A percentile compares a stretch with the other conserved stretches of the same genome.
Evolutionary conservation across 2,888 invertebrate genomes (phyloP).

Genomic region (Zeuzera pyrina): DNA sequence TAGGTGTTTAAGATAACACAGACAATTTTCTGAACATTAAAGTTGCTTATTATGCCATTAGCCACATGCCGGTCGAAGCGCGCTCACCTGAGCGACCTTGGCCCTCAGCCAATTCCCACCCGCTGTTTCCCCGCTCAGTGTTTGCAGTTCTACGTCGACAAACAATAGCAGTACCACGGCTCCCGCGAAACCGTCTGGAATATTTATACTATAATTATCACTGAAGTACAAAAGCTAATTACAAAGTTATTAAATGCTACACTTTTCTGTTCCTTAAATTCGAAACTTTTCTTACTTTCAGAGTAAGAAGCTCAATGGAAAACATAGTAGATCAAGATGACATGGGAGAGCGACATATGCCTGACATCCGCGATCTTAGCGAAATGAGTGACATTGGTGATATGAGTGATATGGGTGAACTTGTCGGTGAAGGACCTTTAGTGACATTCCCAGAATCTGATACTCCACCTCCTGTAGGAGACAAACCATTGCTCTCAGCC

Average conservation of each 20-base stretch:
- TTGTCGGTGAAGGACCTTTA: conserved; percentile 75
- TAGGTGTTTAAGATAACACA: conserved; percentile 20
- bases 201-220: background rate
- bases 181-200: conserved; percentile 15
- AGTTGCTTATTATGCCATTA: conserved; percentile 11
- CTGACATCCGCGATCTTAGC: conserved; percentile 62
- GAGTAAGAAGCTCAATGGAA: conserved; percentile 83
- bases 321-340: conserved; percentile 81
- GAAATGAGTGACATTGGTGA: conserved; percentile 65
- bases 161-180: conserved; percentile 61
- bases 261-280: no score
- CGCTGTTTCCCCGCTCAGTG: conserved; percentile 50
- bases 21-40: conserved; percentile 8
- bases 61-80: conserved; percentile 34
- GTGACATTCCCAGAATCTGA: conserved; percentile 88
- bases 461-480: conserved; percentile 75
- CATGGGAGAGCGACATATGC: conserved; percentile 52
- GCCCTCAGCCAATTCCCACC: conserved; percentile 58
- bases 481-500: conserved; percentile 61
- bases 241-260: no score
- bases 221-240: no score
- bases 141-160: conserved; percentile 64
- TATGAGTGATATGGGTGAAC: conserved; percentile 63
- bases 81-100: conserved; percentile 69
- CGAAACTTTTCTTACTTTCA: conserved; percentile 30